These are phyloP conservation scores for Nemapogon koenigi DNA, from an alignment of 2,888 invertebrate genomes.

Conservation along the genomic window DNA sequence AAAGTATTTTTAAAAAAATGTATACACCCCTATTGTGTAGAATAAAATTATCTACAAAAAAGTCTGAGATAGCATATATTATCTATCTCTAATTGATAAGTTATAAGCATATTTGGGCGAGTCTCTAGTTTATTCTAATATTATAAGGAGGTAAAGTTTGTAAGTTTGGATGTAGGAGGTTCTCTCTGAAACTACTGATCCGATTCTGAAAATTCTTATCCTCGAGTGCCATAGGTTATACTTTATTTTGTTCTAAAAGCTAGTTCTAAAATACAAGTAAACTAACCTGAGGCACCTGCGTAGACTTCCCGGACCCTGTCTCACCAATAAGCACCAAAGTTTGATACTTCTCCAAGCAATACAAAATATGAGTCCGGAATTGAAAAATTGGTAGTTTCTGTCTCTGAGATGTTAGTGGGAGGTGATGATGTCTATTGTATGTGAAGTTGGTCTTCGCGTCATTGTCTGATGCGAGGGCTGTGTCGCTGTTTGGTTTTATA, in stretches of 20 bases:
- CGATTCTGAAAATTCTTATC: too few species aligned
- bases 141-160: too few species aligned
- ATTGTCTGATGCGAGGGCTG: constrained; percentile 55
- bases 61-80: too few species aligned
- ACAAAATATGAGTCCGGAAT: constrained; percentile 85
- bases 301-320: constrained; percentile 96
- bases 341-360: constrained; percentile 81
- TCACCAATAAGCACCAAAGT: constrained; percentile 90
- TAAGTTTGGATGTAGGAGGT: too few species aligned
- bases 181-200: too few species aligned
- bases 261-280: background rate
- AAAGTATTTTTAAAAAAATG: too few species aligned
- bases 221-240: too few species aligned
- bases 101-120: too few species aligned
- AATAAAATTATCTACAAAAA: too few species aligned
- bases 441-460: constrained; percentile 74
- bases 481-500: constrained; percentile 41
- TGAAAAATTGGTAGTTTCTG: constrained; percentile 88
- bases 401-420: constrained; percentile 84
- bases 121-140: too few species aligned
- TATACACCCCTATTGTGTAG: too few species aligned
- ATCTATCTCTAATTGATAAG: too few species aligned
- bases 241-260: background rate
- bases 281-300: constrained; percentile 90
- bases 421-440: constrained; percentile 84